Conservation (phyloP, 2,797 vertebrate genomes). For the Xenentodon cancila region DNA sequence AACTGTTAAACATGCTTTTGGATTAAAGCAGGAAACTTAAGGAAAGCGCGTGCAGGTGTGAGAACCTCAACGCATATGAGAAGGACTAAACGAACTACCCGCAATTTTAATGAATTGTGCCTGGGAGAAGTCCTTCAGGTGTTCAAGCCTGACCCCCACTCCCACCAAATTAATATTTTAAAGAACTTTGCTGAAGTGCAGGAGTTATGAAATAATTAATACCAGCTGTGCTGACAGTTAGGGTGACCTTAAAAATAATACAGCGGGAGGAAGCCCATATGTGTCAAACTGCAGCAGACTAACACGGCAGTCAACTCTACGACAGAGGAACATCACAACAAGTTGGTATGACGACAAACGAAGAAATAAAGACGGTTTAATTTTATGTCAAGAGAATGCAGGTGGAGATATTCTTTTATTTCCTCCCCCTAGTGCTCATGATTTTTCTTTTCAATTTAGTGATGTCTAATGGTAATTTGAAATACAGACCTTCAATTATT, state of each 20-base stretch:
- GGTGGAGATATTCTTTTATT: constrained; percentile 12
- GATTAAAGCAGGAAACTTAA: constrained; percentile 66
- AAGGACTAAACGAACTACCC: constrained; percentile 51
- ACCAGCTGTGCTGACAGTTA: constrained; percentile 50
- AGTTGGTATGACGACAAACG: neutral
- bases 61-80: constrained; percentile 65
- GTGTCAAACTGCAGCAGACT: constrained; percentile 1
- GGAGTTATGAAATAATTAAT: constrained; percentile 59
- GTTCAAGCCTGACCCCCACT: constrained; percentile 23
- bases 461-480: constrained; percentile 58
- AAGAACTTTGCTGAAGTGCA: constrained; percentile 54
- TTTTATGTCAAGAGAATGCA: constrained; percentile 33
- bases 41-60: constrained; percentile 32
- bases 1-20: constrained; percentile 70
- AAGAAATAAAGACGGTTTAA: constrained; percentile 12
- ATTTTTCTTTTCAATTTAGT: constrained; percentile 46
- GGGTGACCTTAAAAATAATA: constrained; percentile 64
- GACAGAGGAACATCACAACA: constrained; percentile 5
- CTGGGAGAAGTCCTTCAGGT: constrained; percentile 67
- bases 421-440: constrained; percentile 30
- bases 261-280: constrained; percentile 14
- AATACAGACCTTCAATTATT: constrained; percentile 60
- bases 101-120: constrained; percentile 77
- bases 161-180: constrained; percentile 52
- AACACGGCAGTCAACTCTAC: constrained; percentile 15